Conservation (phyloP, 2,888 invertebrate genomes). For the Epinotia ramella region DNA sequence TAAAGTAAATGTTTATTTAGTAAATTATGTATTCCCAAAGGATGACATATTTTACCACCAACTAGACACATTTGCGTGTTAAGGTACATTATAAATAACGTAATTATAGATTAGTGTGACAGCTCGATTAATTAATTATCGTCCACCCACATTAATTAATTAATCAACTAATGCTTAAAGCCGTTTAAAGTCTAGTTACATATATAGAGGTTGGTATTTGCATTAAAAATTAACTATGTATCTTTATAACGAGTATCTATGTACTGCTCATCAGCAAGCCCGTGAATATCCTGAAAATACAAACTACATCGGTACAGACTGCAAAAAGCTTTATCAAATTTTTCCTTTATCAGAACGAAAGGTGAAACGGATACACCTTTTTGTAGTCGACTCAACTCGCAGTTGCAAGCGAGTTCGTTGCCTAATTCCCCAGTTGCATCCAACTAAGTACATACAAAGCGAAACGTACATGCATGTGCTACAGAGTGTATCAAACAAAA, state of each 20-base stretch:
- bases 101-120: neutral
- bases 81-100: neutral
- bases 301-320: neutral
- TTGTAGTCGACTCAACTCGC: too few species aligned
- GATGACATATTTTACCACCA: conserved; percentile 7
- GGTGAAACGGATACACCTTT: too few species aligned
- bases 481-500: conserved; percentile 26
- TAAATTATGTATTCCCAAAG: neutral
- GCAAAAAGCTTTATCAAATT: too few species aligned
- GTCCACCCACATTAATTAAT: neutral
- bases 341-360: too few species aligned
- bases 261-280: neutral
- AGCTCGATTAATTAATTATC: neutral
- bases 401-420: neutral
- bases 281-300: neutral
- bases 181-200: neutral
- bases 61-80: neutral
- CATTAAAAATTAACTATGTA: neutral
- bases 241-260: too few species aligned
- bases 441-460: conserved; percentile 19
- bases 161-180: conserved; percentile 3
- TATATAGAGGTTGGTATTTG: neutral
- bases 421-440: neutral
- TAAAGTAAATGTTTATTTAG: neutral
- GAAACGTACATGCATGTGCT: neutral